Evolutionary conservation across 2,797 vertebrate species (phyloP), one percentile per base, ranked within the genome.

Genomic region (Nyctalus aviator): DNA sequence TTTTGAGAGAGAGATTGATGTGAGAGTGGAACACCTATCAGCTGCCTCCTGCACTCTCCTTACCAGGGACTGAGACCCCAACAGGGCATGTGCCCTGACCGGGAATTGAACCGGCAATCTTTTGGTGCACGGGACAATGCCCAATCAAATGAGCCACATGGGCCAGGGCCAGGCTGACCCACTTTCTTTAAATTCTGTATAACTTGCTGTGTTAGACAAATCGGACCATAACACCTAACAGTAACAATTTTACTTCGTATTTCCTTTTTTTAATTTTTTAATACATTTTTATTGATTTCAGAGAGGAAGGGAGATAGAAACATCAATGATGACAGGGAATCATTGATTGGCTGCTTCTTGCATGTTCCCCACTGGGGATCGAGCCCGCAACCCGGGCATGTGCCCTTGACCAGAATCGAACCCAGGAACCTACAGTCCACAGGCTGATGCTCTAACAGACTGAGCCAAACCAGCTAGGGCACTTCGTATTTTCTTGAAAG

Each of bases 401-500:
- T 55, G 53, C 20, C 53, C 53, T 55, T 21, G 53, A 21, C 53
- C 53, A 9, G 20, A 55, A 55, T 55, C 6, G 20, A 55, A 55
- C 53, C 53, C 14, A 1, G 53, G 53, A 21, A 20, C 53, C 21
- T 55, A 21, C 53, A 55, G 20, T 23, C 53, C 53, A 3, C 53
- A 55, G 53, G 53, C 53, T 4, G 20, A 55, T 3, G 7, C 18
- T 55, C 53, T 55, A 55, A 9, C 53, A 20, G n/a, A 55, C 53
- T 23, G 53, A 55, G 53, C 3, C 20, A 55, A 55, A 23, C 53
- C 53, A 55, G 53, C 21, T 55, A 55, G 53, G 53, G 53, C 20
- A 86, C 66, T 79, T 21, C 44, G 2, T n/a, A 50, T 87, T 87
- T 82, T 69, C 76, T 91, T 81, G 72, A 62, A 79, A 93, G 32